Conservation (phyloP, 2,797 vertebrate genomes). For the Acanthornis magna region DNA sequence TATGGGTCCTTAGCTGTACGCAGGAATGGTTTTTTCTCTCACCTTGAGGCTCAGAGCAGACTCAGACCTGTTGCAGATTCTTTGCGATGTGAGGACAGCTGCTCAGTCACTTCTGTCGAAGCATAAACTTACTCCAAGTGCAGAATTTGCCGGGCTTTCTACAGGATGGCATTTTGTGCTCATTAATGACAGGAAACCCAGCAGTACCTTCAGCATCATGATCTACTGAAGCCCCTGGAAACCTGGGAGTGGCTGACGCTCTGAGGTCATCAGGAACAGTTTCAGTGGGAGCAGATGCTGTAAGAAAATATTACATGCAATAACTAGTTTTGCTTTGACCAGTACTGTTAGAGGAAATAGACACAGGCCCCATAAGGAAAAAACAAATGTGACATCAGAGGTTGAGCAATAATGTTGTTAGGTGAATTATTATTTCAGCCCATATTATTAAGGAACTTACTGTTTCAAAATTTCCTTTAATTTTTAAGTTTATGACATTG, state of each 20-base stretch:
- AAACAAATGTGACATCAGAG: background rate
- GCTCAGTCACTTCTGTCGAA: background rate
- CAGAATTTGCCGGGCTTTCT: background rate
- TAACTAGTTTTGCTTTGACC: background rate
- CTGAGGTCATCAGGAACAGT: background rate
- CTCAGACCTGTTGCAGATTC: rapidly evolving
- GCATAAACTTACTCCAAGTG: background rate
- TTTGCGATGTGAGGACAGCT: background rate
- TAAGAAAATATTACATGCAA: background rate
- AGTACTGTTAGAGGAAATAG: background rate
- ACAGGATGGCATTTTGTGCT: background rate
- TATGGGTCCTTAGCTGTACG: rapidly evolving
- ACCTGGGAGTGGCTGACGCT: background rate
- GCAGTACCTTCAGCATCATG: rapidly evolving
- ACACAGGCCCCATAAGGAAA: background rate
- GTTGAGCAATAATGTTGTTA: background rate
- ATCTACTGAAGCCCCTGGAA: background rate
- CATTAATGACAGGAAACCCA: background rate
- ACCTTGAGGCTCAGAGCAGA: background rate
- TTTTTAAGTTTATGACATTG: background rate
- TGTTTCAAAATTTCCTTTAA: background rate
- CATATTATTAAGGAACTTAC: background rate
- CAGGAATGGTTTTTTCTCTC: background rate
- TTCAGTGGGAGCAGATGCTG: background rate
- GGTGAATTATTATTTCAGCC: background rate